Conservation (phyloP, 2,888 invertebrate species). For the Dermolepida albohirtum region DNA sequence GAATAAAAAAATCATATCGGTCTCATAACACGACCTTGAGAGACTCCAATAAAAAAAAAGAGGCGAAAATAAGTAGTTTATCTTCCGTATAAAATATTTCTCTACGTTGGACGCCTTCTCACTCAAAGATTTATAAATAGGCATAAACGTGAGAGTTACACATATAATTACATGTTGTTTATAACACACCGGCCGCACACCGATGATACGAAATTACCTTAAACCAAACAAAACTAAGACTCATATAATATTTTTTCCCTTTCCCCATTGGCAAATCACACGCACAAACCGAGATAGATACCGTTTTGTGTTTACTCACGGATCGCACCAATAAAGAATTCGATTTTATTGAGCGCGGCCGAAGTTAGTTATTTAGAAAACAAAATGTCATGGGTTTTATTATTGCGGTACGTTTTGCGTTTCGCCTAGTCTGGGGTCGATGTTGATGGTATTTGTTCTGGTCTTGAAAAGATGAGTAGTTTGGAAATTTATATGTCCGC, state of each 20-base stretch:
- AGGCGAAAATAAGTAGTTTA: slow-evolving; percentile 3
- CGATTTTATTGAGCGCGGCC: too few species aligned
- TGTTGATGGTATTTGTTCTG: too few species aligned
- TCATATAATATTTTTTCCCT: neutral
- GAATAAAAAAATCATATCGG: neutral
- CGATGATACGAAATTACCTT: slow-evolving; percentile 33
- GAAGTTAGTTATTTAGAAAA: too few species aligned
- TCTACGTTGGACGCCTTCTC: neutral
- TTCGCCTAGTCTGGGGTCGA: too few species aligned
- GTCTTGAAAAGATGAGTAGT: neutral
- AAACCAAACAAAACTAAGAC: slow-evolving; percentile 27
- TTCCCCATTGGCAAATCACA: too few species aligned
- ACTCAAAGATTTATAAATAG: slow-evolving; percentile 29
- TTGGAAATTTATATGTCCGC: slow-evolving; percentile 21
- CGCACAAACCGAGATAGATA: too few species aligned
- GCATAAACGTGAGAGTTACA: slow-evolving; percentile 7
- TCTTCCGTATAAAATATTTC: slow-evolving; percentile 13
- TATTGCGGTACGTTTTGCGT: too few species aligned
- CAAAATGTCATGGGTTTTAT: too few species aligned
- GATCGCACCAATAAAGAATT: too few species aligned
- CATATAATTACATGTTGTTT: slow-evolving; percentile 30
- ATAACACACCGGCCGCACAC: slow-evolving; percentile 11
- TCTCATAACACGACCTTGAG: slow-evolving; percentile 8
- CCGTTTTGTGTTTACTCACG: too few species aligned
- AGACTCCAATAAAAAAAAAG: neutral